phyloP scores from a whole-genome alignment of 1,140 invertebrate genomes.

The Trachymyrmex septentrionalis region DNA sequence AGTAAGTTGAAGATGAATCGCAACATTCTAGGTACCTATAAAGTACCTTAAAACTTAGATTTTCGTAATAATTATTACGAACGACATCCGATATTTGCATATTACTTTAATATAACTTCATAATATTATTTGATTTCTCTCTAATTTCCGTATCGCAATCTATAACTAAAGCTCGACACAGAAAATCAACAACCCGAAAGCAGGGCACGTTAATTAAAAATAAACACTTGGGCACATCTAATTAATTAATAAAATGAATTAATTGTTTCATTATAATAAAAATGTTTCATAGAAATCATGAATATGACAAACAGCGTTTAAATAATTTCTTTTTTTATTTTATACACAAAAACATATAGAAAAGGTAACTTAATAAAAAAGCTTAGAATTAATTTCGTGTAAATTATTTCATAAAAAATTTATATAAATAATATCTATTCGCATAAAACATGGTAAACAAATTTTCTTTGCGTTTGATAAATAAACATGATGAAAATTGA shows the following conservation, averaged over 20 bases:
- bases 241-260: background rate
- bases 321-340: background rate
- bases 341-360: background rate
- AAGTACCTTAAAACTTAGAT: background rate
- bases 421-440: background rate
- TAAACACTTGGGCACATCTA: conserved; percentile 17
- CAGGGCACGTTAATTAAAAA: conserved; percentile 26
- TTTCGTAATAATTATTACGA: background rate
- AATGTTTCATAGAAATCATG: background rate
- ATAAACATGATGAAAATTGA: background rate
- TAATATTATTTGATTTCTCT: conserved; percentile 31
- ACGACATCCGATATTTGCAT: background rate
- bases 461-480: background rate
- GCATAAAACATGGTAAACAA: background rate
- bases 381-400: too few species aligned
- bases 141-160: conserved; percentile 1
- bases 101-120: background rate
- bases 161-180: conserved; percentile 19
- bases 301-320: background rate
- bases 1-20: background rate
- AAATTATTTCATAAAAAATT: background rate
- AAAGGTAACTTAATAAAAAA: background rate
- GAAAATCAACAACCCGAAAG: conserved; percentile 21
- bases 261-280: conserved; percentile 24
- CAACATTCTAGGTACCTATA: background rate